These are phyloP conservation scores for Syngnathus acus DNA, from an alignment of 2,797 vertebrate species.

Conservation along the genomic window DNA sequence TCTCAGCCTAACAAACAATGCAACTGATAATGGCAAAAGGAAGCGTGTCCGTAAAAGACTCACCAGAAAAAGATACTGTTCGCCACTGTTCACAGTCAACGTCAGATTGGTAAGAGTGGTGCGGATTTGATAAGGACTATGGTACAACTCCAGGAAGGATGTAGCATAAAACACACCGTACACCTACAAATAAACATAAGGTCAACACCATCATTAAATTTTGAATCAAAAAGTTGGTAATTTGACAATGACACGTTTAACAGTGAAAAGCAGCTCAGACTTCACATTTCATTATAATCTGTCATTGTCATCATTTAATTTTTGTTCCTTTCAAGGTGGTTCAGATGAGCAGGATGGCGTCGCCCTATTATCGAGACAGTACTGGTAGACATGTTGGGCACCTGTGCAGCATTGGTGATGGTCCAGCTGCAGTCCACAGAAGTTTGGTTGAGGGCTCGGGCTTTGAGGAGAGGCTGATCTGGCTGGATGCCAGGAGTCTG, in stretches of 20 bases:
- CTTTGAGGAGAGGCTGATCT: conserved; percentile 77
- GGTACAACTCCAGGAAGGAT: conserved; percentile 88
- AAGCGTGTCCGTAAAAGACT: conserved; percentile 17
- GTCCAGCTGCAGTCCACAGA: conserved; percentile 90
- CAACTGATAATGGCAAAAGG: too few species aligned
- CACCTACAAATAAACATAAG: conserved; percentile 55
- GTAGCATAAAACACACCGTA: conserved; percentile 91
- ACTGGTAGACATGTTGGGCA: conserved; percentile 30
- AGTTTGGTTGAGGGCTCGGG: conserved; percentile 87
- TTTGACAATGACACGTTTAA: not conserved
- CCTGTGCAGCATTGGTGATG: conserved; percentile 63
- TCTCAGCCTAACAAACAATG: not conserved
- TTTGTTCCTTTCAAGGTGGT: too few species aligned
- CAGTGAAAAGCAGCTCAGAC: not conserved
- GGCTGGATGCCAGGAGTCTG: conserved; percentile 78
- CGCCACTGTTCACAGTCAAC: conserved; percentile 78
- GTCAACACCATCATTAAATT: not conserved
- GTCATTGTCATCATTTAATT: too few species aligned
- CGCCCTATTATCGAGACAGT: not conserved
- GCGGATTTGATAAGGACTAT: conserved; percentile 67
- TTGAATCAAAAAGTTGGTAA: not conserved
- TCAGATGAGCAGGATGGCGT: too few species aligned
- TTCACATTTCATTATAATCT: not conserved
- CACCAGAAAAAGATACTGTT: conserved; percentile 94
- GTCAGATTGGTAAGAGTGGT: conserved; percentile 70